Evolutionary conservation across 2,797 vertebrate species (phyloP).

Genomic region (Hoplostethus atlanticus): DNA sequence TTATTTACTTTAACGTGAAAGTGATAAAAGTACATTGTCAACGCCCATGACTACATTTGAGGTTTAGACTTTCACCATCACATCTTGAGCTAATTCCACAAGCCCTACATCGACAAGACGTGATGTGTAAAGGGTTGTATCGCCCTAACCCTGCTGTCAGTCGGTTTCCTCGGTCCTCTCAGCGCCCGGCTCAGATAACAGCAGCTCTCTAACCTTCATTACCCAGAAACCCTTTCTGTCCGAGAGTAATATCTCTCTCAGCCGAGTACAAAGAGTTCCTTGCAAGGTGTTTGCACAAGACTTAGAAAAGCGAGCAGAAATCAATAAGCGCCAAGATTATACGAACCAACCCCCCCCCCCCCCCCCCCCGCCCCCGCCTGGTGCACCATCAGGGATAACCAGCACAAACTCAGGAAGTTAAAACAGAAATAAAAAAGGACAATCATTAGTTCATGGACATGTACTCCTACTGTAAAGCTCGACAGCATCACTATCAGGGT

Average conservation of each 20-base stretch:
- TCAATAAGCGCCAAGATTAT: conserved; percentile 53
- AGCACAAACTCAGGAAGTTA: background rate
- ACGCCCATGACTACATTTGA: too few species aligned
- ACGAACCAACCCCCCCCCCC: background rate
- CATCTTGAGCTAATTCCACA: too few species aligned
- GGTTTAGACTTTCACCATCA: too few species aligned
- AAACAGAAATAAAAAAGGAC: background rate
- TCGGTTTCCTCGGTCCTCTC: too few species aligned
- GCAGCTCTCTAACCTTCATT: too few species aligned
- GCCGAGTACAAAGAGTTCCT: conserved; percentile 20
- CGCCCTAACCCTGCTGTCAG: too few species aligned
- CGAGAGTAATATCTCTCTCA: conserved; percentile 10
- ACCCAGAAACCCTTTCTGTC: background rate
- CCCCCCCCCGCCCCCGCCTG: background rate
- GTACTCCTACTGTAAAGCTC: conserved; percentile 17
- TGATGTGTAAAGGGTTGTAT: too few species aligned
- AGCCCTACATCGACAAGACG: too few species aligned
- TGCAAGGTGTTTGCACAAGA: conserved; percentile 38
- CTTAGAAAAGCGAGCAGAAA: conserved; percentile 28
- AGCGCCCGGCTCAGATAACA: too few species aligned
- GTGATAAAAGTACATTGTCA: too few species aligned
- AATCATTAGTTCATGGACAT: conserved; percentile 38
- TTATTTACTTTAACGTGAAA: too few species aligned
- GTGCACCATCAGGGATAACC: background rate
- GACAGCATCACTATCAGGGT: background rate